Conservation (phyloP, 2,113 vertebrate species). For the Amblyornis subalaris region DNA sequence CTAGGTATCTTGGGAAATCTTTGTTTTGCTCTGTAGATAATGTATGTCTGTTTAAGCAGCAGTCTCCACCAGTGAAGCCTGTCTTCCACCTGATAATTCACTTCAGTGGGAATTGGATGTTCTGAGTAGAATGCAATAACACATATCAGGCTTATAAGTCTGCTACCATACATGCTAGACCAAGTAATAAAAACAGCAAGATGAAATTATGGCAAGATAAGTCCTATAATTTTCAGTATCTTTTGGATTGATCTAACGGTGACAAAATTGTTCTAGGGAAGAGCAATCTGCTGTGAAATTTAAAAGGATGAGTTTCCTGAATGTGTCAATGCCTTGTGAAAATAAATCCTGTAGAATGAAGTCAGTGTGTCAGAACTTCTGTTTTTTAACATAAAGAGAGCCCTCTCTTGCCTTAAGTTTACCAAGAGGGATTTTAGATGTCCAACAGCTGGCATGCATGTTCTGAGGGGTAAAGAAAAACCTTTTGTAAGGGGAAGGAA, state of each 20-base stretch:
- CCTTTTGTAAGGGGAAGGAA: neutral
- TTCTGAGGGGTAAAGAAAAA: neutral
- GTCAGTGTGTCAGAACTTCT: neutral
- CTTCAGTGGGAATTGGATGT: neutral
- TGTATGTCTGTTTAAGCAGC: neutral
- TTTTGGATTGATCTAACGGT: neutral
- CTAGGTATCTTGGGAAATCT: neutral
- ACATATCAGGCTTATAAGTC: neutral
- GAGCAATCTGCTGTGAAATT: neutral
- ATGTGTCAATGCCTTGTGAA: neutral
- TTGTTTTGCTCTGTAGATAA: neutral
- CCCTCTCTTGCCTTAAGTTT: neutral
- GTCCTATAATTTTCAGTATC: neutral
- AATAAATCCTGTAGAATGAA: neutral
- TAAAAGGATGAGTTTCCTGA: neutral
- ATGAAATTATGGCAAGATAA: neutral
- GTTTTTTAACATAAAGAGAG: neutral
- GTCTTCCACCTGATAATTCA: neutral
- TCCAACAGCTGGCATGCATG: neutral
- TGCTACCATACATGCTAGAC: neutral
- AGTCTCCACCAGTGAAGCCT: neutral
- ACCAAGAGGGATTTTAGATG: neutral
- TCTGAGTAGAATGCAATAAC: neutral
- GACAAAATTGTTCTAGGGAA: neutral
- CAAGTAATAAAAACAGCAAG: neutral